These are phyloP conservation scores for Clavelina lepadiformis DNA, from an alignment of 23 tunicate genomes.

Conservation along the genomic window DNA sequence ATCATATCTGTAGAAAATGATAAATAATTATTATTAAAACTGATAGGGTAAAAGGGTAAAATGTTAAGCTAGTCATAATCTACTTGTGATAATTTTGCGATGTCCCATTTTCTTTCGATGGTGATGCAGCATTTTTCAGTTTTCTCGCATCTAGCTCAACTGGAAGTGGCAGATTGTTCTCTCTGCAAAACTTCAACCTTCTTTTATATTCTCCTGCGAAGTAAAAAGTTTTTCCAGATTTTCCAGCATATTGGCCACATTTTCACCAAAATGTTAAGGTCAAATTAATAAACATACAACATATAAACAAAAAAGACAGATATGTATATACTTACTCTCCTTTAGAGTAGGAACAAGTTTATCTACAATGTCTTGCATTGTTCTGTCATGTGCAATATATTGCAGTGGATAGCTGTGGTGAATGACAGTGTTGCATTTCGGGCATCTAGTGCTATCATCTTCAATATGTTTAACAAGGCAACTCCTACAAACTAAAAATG, in stretches of 20 bases:
- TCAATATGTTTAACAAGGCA: conserved; percentile 50
- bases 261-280: background rate
- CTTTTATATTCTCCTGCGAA: conserved; percentile 29
- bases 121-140: background rate
- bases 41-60: background rate
- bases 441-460: conserved; percentile 53
- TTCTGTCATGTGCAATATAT: conserved; percentile 71
- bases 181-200: conserved; percentile 19
- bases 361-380: conserved; percentile 74
- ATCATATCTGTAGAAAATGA: conserved; percentile 31
- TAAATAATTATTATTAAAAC: background rate
- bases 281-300: background rate
- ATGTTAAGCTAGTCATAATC: background rate
- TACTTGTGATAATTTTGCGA: conserved; percentile 53
- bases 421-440: conserved; percentile 55
- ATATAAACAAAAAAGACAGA: background rate
- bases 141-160: background rate
- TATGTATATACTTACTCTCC: conserved; percentile 12
- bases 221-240: too few relatives aligned
- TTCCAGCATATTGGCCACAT: too few relatives aligned
- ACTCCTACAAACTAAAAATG: conserved; percentile 60
- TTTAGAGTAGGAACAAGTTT: conserved; percentile 64
- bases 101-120: conserved; percentile 40
- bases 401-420: conserved; percentile 91
- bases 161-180: conserved; percentile 34